Conservation (phyloP, 2,113 vertebrate species). For the Patagioenas fasciata region DNA sequence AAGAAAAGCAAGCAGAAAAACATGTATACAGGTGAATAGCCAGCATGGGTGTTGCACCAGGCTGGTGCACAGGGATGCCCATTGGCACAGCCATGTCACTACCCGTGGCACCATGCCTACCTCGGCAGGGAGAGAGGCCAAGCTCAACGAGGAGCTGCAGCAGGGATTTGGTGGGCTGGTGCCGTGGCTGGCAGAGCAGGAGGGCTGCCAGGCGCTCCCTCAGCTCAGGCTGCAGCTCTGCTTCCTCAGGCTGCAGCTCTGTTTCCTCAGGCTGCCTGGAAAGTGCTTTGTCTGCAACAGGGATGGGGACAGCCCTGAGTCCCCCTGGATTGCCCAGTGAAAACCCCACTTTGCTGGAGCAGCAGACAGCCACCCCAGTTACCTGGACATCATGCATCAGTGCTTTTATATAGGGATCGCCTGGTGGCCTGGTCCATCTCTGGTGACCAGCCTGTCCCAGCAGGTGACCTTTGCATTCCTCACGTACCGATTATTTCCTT, state of each 20-base stretch:
- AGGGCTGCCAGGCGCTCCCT: conserved; percentile 65
- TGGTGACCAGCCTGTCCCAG: neutral
- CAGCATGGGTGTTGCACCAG: fast-evolving
- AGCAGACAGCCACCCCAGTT: neutral
- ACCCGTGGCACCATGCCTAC: neutral
- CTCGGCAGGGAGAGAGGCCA: conserved; percentile 17
- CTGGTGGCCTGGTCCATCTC: neutral
- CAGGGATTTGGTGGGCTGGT: conserved; percentile 49
- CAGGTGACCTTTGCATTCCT: neutral
- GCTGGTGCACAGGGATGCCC: fast-evolving
- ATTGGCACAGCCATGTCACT: fast-evolving
- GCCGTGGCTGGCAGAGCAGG: conserved; percentile 72
- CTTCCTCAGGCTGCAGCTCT: conserved; percentile 22
- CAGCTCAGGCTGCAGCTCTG: conserved; percentile 46
- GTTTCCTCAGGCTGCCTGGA: neutral
- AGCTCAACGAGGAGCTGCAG: neutral
- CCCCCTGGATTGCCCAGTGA: neutral
- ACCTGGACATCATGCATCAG: neutral
- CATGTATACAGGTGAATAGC: fast-evolving
- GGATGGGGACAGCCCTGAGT: neutral
- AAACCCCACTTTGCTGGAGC: neutral
- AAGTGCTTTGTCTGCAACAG: conserved; percentile 62
- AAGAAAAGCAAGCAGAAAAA: neutral
- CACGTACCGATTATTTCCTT: conserved; percentile 74
- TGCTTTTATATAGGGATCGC: neutral